phyloP scores from a whole-genome alignment of 2,797 vertebrate species.

The Brachyalestes nurse region DNA sequence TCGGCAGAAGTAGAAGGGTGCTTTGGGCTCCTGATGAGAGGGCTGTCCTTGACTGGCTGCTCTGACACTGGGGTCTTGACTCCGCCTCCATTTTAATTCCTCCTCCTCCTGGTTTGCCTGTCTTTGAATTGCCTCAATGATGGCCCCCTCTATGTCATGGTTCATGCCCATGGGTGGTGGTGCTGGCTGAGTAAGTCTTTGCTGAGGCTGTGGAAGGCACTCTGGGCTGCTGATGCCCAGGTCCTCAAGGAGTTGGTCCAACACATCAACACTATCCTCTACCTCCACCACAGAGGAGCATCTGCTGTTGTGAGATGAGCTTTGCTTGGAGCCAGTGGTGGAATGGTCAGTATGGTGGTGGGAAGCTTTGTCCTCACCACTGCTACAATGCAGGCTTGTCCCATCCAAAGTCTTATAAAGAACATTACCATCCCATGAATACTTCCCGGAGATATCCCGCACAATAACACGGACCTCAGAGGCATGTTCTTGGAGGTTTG shows the following conservation, averaged over 20 bases:
- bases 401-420: conserved; percentile 84
- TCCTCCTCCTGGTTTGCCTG: conserved; percentile 86
- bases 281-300: conserved; percentile 61
- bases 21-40: conserved; percentile 81
- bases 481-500: conserved; percentile 66
- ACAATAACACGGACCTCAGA: conserved; percentile 92
- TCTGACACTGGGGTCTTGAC: conserved; percentile 73
- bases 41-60: conserved; percentile 83
- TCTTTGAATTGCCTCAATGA: conserved; percentile 83
- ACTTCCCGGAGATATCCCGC: conserved; percentile 97
- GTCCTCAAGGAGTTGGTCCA: conserved; percentile 88
- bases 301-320: conserved; percentile 50
- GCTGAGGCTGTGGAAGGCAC: conserved; percentile 86
- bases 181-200: conserved; percentile 88
- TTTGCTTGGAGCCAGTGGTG: conserved; percentile 48
- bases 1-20: conserved; percentile 94
- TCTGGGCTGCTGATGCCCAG: conserved; percentile 91
- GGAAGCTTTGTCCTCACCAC: conserved; percentile 45
- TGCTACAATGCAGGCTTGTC: conserved; percentile 21
- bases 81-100: conserved; percentile 77
- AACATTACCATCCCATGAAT: conserved; percentile 92
- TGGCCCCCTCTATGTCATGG: conserved; percentile 83
- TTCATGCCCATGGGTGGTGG: conserved; percentile 88
- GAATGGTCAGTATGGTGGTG: conserved; percentile 30
- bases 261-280: conserved; percentile 84